Base-by-base conservation (phyloP, 2,888 invertebrate genomes). In the Hoplodrina blanda region DNA sequence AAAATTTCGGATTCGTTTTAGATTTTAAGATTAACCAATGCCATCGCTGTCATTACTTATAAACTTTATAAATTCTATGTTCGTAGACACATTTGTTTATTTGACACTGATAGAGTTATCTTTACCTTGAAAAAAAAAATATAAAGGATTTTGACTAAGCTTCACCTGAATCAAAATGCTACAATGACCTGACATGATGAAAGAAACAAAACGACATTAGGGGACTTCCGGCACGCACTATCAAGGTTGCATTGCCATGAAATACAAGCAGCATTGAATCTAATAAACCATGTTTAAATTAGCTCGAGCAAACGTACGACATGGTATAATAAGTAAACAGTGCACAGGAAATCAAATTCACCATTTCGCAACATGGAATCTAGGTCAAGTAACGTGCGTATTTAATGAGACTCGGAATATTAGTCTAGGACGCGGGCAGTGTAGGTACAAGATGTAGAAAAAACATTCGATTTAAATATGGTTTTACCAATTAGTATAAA, bases 351-450 rank as follows among this genome's bases (percentile, higher is more conserved):
- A 80, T 80, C 73, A 81, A 81, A 77, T 85, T 62, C 68, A 82
- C 70, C 68, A 83, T 88, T 89, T 88, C 70, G 88, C 87, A 88
- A 89, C 86, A 79, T 56, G 63, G 83, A 82, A 91, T 89, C 86
- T 91, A 83, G 90, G 90, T 88, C 90, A 90, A 89, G 86, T 86
- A 86, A 88, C 25, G 83, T 85, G 84, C 67, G 82, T 84, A 77
- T 79, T 79, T 85, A 89, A 86, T 83, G 84, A 88, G 86, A 83
- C 83, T 82, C 76, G 78, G 83, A 84, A 76, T 62, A 69, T 82
- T 81, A 82, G 82, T 84, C 81, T 82, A 84, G 80, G 76, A 81
- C 82, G 69, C 68, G 73, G 73, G 62, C 76, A 73, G 62, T 50
- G 74, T 76, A 73, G 77, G 79, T 83, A n/a, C n/a, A n/a, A n/a